Evolutionary conservation across 2,797 vertebrate species (phyloP).

Genomic region (Linurgus olivaceus): DNA sequence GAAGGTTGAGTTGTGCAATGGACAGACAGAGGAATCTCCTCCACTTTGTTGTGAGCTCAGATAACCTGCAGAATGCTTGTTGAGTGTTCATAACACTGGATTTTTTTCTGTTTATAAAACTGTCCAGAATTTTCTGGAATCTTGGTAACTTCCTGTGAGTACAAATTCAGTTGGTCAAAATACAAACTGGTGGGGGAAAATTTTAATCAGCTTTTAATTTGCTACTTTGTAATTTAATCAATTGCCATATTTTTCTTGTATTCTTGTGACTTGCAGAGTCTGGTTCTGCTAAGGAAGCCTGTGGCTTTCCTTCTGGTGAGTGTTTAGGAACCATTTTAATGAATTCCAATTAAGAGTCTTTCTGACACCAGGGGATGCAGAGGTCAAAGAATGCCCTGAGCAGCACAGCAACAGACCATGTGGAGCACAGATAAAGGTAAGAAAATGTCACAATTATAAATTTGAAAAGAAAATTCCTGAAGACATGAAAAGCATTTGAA

Average conservation of each 20-base stretch:
- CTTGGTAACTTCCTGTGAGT: neutral
- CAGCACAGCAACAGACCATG: neutral
- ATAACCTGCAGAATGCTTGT: neutral
- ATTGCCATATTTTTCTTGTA: neutral
- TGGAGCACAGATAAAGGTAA: conserved; percentile 7
- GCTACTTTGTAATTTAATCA: neutral
- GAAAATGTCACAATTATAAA: neutral
- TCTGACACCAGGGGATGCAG: neutral
- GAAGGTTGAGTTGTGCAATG: neutral
- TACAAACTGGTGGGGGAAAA: neutral
- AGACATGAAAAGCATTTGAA: neutral
- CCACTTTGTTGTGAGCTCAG: neutral
- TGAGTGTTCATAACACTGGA: neutral
- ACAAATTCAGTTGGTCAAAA: neutral
- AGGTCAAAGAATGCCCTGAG: conserved; percentile 30
- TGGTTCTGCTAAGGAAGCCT: neutral
- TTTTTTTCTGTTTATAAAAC: neutral
- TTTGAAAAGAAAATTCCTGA: neutral
- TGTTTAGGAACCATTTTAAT: conserved; percentile 21
- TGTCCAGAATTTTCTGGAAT: neutral
- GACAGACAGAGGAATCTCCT: neutral
- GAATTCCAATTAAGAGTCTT: conserved; percentile 43
- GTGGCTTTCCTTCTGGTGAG: neutral
- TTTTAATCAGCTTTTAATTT: neutral
- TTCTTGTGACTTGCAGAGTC: conserved; percentile 8